Conservation (phyloP, 2,888 invertebrate species). For the Pandemis cinnamomeana region DNA sequence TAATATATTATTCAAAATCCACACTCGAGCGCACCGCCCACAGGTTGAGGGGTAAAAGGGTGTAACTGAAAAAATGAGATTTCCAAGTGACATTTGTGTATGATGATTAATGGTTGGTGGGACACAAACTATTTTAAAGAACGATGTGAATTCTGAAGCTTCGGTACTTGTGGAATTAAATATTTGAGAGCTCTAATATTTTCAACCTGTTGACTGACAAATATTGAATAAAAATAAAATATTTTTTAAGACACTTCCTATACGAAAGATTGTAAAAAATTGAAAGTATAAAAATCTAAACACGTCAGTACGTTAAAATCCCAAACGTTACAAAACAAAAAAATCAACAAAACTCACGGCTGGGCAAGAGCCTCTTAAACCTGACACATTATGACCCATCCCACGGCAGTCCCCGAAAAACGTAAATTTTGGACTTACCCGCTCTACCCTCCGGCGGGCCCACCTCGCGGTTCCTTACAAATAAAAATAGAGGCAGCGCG, state of each 20-base stretch:
- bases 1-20: conserved; percentile 85
- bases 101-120: not conserved
- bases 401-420: conserved; percentile 1
- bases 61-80: conserved; percentile 43
- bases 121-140: too few species aligned
- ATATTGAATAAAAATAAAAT: too few species aligned
- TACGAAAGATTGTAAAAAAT: too few species aligned
- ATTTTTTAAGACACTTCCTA: too few species aligned
- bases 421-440: conserved; percentile 44
- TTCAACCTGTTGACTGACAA: too few species aligned
- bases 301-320: not conserved
- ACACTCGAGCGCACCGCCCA: conserved; percentile 72
- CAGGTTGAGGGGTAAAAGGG: conserved; percentile 44
- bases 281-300: too few species aligned
- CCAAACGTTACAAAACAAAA: not conserved
- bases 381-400: not conserved
- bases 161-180: too few species aligned
- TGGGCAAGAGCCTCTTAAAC: not conserved
- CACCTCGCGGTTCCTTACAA: conserved; percentile 67
- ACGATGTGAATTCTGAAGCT: too few species aligned
- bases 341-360: not conserved
- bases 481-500: conserved; percentile 76
- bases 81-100: not conserved
- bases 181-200: too few species aligned
- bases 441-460: conserved; percentile 45